Percentiles rank a stretch among this genome's conserved stretches.
phyloP scores from a whole-genome alignment of 2,113 vertebrate genomes.

The Cheilinus undulatus region DNA sequence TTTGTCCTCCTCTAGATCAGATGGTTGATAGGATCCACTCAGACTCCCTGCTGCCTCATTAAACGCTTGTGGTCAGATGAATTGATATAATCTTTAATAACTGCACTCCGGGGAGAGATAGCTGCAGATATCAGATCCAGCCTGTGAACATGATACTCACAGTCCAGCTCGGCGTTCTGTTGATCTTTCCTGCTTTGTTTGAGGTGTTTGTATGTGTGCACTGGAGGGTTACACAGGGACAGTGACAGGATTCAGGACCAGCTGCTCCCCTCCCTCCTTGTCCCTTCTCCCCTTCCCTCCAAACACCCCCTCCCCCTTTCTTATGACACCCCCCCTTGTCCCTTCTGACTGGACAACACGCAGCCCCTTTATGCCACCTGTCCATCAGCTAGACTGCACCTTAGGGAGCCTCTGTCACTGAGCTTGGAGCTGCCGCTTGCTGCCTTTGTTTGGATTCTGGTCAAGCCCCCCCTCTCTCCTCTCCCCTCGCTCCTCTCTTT shows the following conservation, averaged over 20 bases:
- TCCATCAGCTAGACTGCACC: conserved; percentile 80
- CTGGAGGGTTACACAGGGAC: conserved; percentile 70
- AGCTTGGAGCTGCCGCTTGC: conserved; percentile 64
- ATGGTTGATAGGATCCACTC: conserved; percentile 73
- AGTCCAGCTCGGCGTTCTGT: conserved; percentile 34
- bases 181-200: conserved; percentile 57
- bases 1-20: conserved; percentile 58
- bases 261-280: conserved; percentile 74
- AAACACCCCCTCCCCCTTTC: conserved; percentile 19
- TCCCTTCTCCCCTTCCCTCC: conserved; percentile 29
- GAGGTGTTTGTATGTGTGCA: conserved; percentile 56
- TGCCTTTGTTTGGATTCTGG: conserved; percentile 77
- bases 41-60: conserved; percentile 77
- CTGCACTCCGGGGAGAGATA: conserved; percentile 71
- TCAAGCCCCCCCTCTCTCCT: conserved; percentile 25
- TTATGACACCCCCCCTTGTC: conserved; percentile 67
- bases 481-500: conserved; percentile 32
- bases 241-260: conserved; percentile 79
- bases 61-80: conserved; percentile 78
- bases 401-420: conserved; percentile 75
- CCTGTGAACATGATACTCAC: conserved; percentile 67
- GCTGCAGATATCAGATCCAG: conserved; percentile 50
- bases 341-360: conserved; percentile 78
- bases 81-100: conserved; percentile 81
- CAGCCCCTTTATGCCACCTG: conserved; percentile 82